These are phyloP conservation scores for Cistogaster globosa DNA, from an alignment of 2,888 invertebrate genomes.

Conservation along the genomic window DNA sequence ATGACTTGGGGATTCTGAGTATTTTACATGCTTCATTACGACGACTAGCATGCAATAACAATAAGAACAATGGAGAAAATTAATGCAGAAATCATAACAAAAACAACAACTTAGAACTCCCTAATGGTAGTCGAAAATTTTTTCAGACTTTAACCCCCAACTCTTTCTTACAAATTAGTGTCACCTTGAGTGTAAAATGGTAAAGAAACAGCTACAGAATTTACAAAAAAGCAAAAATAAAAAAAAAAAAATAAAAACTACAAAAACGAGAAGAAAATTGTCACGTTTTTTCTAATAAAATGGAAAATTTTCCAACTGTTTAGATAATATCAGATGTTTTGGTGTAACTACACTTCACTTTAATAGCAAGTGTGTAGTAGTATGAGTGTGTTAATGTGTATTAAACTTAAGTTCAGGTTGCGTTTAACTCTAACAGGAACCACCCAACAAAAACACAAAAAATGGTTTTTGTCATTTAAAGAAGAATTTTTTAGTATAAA, in stretches of 20 bases:
- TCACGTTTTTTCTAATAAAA: conserved; percentile 59
- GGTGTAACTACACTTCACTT: neutral
- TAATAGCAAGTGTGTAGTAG: neutral
- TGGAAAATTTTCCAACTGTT: conserved; percentile 51
- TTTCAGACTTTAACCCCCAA: conserved; percentile 48
- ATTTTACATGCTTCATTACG: conserved; percentile 70
- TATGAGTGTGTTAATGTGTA: conserved; percentile 1
- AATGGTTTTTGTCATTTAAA: conserved; percentile 43
- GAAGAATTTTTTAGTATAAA: neutral
- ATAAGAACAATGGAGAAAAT: conserved; percentile 40
- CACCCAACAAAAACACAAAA: neutral
- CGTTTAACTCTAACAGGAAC: neutral
- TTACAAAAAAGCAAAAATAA: neutral
- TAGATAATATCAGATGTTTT: conserved; percentile 12
- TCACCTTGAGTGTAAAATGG: conserved; percentile 59
- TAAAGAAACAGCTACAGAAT: neutral
- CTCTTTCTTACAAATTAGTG: conserved; percentile 53
- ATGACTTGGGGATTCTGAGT: conserved; percentile 65
- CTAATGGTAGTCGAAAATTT: conserved; percentile 48
- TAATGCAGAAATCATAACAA: conserved; percentile 12
- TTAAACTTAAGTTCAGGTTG: conserved; percentile 42
- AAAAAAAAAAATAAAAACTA: neutral
- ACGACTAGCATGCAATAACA: conserved; percentile 39
- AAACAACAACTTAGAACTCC: neutral
- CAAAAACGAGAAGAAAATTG: conserved; percentile 51